Base-by-base conservation (phyloP, 2,888 invertebrate species). In the Brachyptera putata region DNA sequence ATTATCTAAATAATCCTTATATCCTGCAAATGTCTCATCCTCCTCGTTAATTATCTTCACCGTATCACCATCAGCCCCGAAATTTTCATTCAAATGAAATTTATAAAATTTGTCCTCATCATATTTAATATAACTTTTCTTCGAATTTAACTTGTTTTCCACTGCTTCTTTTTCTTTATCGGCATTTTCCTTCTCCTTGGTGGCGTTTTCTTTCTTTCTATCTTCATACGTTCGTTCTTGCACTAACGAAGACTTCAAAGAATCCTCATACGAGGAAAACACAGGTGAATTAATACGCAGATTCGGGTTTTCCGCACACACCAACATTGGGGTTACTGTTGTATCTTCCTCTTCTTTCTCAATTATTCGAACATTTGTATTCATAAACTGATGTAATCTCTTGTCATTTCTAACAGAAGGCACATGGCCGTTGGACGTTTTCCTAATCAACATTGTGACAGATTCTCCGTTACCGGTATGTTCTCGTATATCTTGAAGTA, bases 91-190 rank as follows among this genome's bases (percentile, higher is more conserved):
- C 64, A 91, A 76, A 75, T 91, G 91, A 71, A 91, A 91, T 72
- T 86, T 85, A 72, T 89, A 90, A 74, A 83, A 90, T 74, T 85
- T 85, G 76, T 91, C 89, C 68, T 87, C 82, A 70, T 89, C 87
- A 70, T 84, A 88, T 67, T 49, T 53, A 34, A 63, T 62, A n/a
- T n/a, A n/a, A 56, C 39, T 59, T 53, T 64, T 58, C 81, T 77
- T 64, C 75, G 75, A 71, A 80, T 81, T 67, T 78, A 78, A 66
- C 78, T 79, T 67, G 16, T 21, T 11, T 5, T 18, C 16, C 7
- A 21, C 21, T 7, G 34, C 22, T 18, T 53, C 53, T 21, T 36
- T 30, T 7, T 41, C 41, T 9, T 16, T 16, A 16, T 5, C 41
- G 2, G 41, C 16, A 21, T 41, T 41, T 16, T 53, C 49, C 37